Evolutionary conservation across 2,113 vertebrate genomes (phyloP), one percentile per base, ranked within the genome.

Genomic region (Raja brachyura): DNA sequence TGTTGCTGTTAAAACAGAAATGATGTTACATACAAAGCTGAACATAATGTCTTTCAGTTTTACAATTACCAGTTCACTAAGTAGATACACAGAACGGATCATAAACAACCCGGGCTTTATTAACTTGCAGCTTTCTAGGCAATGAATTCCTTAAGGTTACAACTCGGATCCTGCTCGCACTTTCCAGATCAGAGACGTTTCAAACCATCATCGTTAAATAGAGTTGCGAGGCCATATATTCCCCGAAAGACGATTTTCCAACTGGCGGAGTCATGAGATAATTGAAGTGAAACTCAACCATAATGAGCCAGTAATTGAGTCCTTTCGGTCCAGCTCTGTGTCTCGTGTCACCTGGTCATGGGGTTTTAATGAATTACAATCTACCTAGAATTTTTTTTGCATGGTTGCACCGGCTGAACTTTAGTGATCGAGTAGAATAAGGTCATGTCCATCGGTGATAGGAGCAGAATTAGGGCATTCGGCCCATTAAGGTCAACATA

Each of bases 1-100:
- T 98, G 97, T 97, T 96, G 96, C 97, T 97, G 96, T 97, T 97
- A 98, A 97, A 98, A 97, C 96, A 98, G 97, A 97, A 97, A 97
- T 97, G 97, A 97, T 97, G 96, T 97, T 96, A 97, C 96, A 96
- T 96, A 96, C 96, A 96, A 97, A 97, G 96, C 96, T 94, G 95
- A 97, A 97, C 96, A 97, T 97, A 97, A 97, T 97, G 96, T 97
- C 96, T 97, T 97, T 96, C 96, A 97, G 97, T 97, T 97, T 97
- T 97, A 97, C 97, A 97, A 97, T 97, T 97, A 97, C 97, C 97
- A 97, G 96, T 97, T 97, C 97, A 97, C 96, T 97, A 96, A 96
- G 96, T 96, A 97, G 97, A 97, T 97, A 95, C 94, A 97, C 97
- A 95, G 96, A 97, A 97, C 97, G 97, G 96, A 97, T 96, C 96